Conservation (phyloP, 2,888 invertebrate species). For the Stenurella melanura region DNA sequence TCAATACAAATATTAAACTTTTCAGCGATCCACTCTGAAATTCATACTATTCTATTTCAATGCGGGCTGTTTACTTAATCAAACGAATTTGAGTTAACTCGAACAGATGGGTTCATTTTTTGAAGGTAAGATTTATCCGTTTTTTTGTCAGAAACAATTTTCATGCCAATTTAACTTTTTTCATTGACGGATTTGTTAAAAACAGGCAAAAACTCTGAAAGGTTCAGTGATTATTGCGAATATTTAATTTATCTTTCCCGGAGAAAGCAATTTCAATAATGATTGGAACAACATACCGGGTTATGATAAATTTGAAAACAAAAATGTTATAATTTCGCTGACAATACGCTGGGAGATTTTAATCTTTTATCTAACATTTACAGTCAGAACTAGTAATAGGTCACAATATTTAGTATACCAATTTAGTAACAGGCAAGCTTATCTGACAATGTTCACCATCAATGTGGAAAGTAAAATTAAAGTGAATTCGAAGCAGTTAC, state of each 20-base stretch:
- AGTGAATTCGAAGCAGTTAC: too few relatives aligned
- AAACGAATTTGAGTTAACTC: conserved; percentile 21
- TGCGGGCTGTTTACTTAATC: conserved; percentile 49
- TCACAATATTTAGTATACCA: too few relatives aligned
- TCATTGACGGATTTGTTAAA: not conserved
- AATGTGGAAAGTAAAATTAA: too few relatives aligned
- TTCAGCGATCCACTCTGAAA: conserved; percentile 53
- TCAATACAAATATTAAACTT: conserved; percentile 58
- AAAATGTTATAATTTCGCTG: too few relatives aligned
- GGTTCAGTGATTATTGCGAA: conserved; percentile 1
- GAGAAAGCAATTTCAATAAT: not conserved
- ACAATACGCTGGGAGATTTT: too few relatives aligned
- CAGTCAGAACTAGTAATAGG: too few relatives aligned
- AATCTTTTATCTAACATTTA: too few relatives aligned
- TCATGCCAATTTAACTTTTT: conserved; percentile 7
- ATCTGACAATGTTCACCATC: too few relatives aligned
- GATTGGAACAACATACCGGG: not conserved
- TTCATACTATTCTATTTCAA: conserved; percentile 51
- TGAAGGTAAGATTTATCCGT: not conserved
- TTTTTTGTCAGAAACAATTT: conserved; percentile 8
- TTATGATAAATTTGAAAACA: not conserved
- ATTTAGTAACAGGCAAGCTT: too few relatives aligned
- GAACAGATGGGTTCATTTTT: conserved; percentile 6
- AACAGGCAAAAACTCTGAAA: conserved; percentile 5
- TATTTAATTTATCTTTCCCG: not conserved